Evolutionary conservation across 2,888 invertebrate genomes (phyloP).

Genomic region (Diaphora mendica): DNA sequence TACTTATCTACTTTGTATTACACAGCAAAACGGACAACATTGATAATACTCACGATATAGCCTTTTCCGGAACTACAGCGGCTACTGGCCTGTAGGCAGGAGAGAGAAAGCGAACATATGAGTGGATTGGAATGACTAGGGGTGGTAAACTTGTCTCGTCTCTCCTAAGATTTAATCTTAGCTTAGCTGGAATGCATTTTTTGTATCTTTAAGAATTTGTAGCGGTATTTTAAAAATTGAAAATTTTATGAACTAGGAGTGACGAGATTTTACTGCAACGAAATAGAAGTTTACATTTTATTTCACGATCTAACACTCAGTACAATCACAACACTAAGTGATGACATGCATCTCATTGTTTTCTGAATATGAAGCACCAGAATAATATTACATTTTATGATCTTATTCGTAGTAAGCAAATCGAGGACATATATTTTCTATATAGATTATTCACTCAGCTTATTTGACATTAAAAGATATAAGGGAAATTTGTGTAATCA

Average conservation of each 20-base stretch:
- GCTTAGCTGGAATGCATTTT: conserved; percentile 34
- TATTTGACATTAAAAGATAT: conserved; percentile 27
- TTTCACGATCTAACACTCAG: conserved; percentile 63
- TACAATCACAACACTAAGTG: conserved; percentile 68
- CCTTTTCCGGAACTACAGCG: conserved; percentile 97
- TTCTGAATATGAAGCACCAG: conserved; percentile 11
- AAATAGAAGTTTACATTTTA: conserved; percentile 60
- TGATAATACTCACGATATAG: conserved; percentile 95
- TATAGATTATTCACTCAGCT: conserved; percentile 22
- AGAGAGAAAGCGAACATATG: conserved; percentile 86
- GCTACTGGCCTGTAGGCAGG: conserved; percentile 93
- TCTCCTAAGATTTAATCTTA: conserved; percentile 70
- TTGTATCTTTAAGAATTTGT: conserved; percentile 16
- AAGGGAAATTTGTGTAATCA: conserved; percentile 34
- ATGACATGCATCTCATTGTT: conserved; percentile 60
- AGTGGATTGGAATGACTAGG: conserved; percentile 81
- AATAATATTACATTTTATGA: no score
- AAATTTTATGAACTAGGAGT: conserved; percentile 54
- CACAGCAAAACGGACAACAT: conserved; percentile 74
- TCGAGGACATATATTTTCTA: conserved; percentile 32
- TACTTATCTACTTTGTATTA: conserved; percentile 31
- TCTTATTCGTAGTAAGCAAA: conserved; percentile 32
- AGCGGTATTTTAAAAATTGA: conserved; percentile 15
- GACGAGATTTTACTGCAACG: conserved; percentile 69
- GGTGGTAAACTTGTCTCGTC: conserved; percentile 73